Base-by-base conservation (phyloP, 1,140 invertebrate species). In the Cyclargus thomasi region DNA sequence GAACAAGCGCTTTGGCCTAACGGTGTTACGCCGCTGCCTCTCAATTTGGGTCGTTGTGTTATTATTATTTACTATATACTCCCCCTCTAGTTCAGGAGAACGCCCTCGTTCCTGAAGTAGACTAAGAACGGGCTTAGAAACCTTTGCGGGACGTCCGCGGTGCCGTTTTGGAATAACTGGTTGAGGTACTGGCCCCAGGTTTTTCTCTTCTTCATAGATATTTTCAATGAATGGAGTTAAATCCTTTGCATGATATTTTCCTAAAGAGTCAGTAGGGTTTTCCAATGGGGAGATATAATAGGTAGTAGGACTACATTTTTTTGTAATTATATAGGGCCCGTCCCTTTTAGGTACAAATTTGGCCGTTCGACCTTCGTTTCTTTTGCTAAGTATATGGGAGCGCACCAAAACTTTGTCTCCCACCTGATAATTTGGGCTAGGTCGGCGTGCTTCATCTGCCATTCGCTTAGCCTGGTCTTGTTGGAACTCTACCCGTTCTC, bases 291-390 rank as follows among this genome's bases (percentile, higher is more conserved):
- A 23, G 23, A 23, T 23, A 6, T 2, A 23, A 62, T 62, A 62
- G 11, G 20, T 63, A 36, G 62, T 63, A 5, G 62, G 29, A 36
- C 62, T 63, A 8, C 23, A 5, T 23, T 16, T 16, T 11, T 23
- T 23, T 23, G 23, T 23, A 23, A 11, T n/a, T 16, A 17, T 36
- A 17, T 63, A 39, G 2, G 62, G 62, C 2, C 62, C 62, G 36
- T 63, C 62, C 62, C 62, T 23, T 36, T 63, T 63, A 5, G 62
- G 62, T 16, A 63, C 23, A 29, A 63, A 63, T 23, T 29, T 63
- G 20, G 20, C 20, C 11, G 62, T 63, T 23, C 21, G 20, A 14
- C 62, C 62, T 63, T 63, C 8, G 10, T 8, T n/a, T 2, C 14
- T n/a, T 16, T 63, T 63, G 23, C 20, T 35, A 14, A 22, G 10